Conservation (phyloP, 2,888 invertebrate genomes). For the Drosophila putrida region DNA sequence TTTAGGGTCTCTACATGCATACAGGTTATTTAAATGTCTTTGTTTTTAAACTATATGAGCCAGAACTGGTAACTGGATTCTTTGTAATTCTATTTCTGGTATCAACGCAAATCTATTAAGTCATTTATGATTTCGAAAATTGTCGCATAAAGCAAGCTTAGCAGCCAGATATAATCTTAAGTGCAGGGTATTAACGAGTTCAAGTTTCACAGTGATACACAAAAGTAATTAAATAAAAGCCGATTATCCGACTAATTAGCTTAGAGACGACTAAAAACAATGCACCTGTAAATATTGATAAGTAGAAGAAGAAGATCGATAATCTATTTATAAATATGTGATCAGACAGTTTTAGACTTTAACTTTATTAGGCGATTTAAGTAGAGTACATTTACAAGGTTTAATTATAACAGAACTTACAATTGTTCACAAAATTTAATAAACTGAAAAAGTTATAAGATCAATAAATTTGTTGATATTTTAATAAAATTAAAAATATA, state of each 20-base stretch:
- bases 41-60: neutral
- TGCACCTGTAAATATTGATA: neutral
- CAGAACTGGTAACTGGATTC: constrained; percentile 20
- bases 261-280: constrained; percentile 29
- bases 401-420: too few species aligned
- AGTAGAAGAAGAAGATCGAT: too few species aligned
- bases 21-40: constrained; percentile 44
- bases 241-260: constrained; percentile 55
- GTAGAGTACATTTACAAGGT: too few species aligned
- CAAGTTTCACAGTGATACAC: constrained; percentile 1
- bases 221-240: constrained; percentile 41
- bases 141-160: neutral
- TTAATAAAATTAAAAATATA: too few species aligned
- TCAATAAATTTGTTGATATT: too few species aligned
- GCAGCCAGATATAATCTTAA: neutral
- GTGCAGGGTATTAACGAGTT: neutral
- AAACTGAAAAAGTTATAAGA: too few species aligned
- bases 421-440: too few species aligned
- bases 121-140: neutral
- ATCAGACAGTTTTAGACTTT: too few species aligned
- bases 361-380: too few species aligned
- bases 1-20: constrained; percentile 25
- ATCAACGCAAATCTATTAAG: neutral
- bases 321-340: neutral
- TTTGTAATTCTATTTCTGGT: neutral